Percentiles rank a stretch among this genome's conserved stretches.
These are phyloP conservation scores for Chymomyza fuscimana DNA, from an alignment of 2,888 invertebrate genomes.

Conservation along the genomic window DNA sequence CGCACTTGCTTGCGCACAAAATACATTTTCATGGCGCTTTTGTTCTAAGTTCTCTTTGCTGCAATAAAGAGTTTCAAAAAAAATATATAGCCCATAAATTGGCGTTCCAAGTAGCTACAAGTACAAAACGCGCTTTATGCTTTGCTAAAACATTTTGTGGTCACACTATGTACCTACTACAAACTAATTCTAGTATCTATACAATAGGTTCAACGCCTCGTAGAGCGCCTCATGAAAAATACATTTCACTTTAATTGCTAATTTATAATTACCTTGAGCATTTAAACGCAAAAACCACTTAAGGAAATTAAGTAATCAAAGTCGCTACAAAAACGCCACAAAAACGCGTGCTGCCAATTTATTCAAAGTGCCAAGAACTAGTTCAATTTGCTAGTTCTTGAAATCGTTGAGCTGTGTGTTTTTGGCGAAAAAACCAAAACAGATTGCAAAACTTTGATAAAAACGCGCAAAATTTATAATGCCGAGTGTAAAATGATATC, in stretches of 20 bases:
- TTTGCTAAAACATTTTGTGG: slow-evolving; percentile 45
- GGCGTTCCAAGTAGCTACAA: neutral
- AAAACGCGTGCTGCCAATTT: slow-evolving; percentile 29
- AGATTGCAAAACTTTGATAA: slow-evolving; percentile 55
- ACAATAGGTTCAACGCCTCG: slow-evolving; percentile 55
- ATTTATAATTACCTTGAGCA: slow-evolving; percentile 58
- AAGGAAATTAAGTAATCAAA: slow-evolving; percentile 17
- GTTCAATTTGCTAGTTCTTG: slow-evolving; percentile 12
- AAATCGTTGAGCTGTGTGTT: neutral
- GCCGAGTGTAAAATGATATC: slow-evolving; percentile 31
- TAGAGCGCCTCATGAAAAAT: slow-evolving; percentile 60
- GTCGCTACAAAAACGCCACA: slow-evolving; percentile 15
- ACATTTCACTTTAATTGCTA: slow-evolving; percentile 65
- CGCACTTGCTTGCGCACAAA: slow-evolving; percentile 73
- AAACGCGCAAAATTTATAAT: slow-evolving; percentile 49
- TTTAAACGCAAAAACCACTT: neutral
- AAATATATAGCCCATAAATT: slow-evolving; percentile 18
- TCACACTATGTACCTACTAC: slow-evolving; percentile 21
- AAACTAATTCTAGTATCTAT: neutral
- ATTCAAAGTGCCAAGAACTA: slow-evolving; percentile 9
- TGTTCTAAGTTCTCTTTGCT: slow-evolving; percentile 39
- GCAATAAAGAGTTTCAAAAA: slow-evolving; percentile 44
- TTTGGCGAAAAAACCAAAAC: slow-evolving; percentile 7
- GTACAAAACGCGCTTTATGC: slow-evolving; percentile 48
- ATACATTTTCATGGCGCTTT: slow-evolving; percentile 62